Base-by-base conservation (phyloP, 2,888 invertebrate genomes). In the Tenthredo amoena region DNA sequence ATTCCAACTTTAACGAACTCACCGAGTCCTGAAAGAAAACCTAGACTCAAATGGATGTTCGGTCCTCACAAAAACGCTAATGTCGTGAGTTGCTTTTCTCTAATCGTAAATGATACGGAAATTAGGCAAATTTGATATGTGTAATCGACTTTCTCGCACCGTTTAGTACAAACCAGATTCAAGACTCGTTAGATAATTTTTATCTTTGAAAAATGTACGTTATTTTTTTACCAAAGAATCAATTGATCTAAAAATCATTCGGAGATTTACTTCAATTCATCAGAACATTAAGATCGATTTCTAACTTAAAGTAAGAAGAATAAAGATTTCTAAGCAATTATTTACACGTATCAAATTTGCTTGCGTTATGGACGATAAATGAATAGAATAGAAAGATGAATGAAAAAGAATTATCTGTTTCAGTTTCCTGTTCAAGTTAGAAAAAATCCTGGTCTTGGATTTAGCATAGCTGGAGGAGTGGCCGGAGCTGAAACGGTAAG, bases 381-480 rank as follows among this genome's bases (percentile, higher is more conserved):
- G 26, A 21, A 62, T 62, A 62, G 62, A 68, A 68, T 31, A 68
- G 18, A 31, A 31, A 68, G 68, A 68, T 47, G 26, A 31, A 43
- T 50, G 15, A 34, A 55, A 34, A 77, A 55, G 50, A 40, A 26
- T 31, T 26, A 7, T 50, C 31, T 72, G 37, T 89, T 88, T 6
- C 87, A 94, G 94, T 91, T 94, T 86, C 93, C 94, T 65, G 94
- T 95, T 86, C 94, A 94, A 88, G 93, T 95, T 86, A 92, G 91
- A 86, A 95, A 95, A 91, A 94, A 94, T 91, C 95, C 95, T 85
- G 94, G 94, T 31, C 92, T 95, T 65, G 95, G 95, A 84, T 95
- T 95, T 89, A 95, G 94, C 87, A 94, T 95, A 87, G 94, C 94
- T 34, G 95, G 95, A 62, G 95, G 93, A 10, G 89, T 92, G 55